Conservation (phyloP, 1,140 invertebrate species). For the Pteromalus puparum region DNA sequence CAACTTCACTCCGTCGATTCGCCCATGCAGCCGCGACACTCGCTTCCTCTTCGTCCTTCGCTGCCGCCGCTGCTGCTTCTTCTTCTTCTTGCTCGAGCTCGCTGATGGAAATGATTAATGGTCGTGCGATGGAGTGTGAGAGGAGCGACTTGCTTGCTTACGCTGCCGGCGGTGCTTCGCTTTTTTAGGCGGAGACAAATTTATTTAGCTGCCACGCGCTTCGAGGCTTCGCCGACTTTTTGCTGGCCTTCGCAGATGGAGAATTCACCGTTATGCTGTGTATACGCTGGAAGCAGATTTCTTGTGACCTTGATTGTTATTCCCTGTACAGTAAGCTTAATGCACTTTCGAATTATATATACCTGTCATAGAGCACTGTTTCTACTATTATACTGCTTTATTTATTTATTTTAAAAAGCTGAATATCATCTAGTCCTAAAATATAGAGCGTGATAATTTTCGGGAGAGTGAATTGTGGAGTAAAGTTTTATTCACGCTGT, state of each 20-base stretch:
- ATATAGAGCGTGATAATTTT: too few relatives aligned
- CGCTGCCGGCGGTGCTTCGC: background rate
- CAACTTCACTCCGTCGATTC: constrained; percentile 3
- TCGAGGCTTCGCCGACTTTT: background rate
- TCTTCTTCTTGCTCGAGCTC: background rate
- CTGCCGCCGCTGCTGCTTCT: background rate
- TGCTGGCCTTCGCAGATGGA: background rate
- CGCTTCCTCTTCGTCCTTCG: background rate
- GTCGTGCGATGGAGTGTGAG: background rate
- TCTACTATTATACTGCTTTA: too few relatives aligned
- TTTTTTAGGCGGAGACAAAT: background rate
- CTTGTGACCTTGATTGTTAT: background rate
- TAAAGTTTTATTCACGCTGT: too few relatives aligned
- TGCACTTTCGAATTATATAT: background rate
- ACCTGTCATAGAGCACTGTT: too few relatives aligned
- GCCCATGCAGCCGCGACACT: background rate
- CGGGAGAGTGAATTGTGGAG: too few relatives aligned
- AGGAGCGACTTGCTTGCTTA: background rate
- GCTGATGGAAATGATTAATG: constrained; percentile 6
- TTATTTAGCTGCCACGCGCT: background rate
- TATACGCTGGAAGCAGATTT: background rate
- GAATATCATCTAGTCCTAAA: too few relatives aligned
- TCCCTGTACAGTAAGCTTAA: background rate
- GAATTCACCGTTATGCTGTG: background rate
- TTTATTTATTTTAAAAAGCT: too few relatives aligned